Evolutionary conservation across 2,113 vertebrate genomes (phyloP).

Genomic region (Oreochromis niloticus): DNA sequence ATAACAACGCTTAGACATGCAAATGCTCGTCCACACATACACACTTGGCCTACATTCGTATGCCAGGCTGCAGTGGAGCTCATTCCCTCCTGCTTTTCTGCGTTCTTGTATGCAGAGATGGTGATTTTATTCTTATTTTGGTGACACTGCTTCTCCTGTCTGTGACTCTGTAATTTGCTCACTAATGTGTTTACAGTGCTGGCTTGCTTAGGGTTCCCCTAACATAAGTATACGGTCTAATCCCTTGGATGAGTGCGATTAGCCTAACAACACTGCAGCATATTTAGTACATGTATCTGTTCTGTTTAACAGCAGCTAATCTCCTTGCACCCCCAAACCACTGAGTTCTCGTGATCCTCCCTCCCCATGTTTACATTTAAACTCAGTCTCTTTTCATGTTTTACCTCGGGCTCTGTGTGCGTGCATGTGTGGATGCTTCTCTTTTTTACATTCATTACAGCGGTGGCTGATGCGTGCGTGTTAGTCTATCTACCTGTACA

Average conservation of each 20-base stretch:
- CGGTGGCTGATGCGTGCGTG: background rate
- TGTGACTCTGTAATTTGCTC: slow-evolving; percentile 1
- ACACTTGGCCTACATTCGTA: slow-evolving; percentile 1
- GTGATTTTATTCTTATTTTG: background rate
- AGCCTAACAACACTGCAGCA: slow-evolving; percentile 49
- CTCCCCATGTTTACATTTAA: slow-evolving; percentile 40
- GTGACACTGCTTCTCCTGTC: slow-evolving; percentile 2
- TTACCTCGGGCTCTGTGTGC: slow-evolving; percentile 4
- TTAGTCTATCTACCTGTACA: background rate
- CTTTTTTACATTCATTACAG: background rate
- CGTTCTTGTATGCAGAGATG: background rate
- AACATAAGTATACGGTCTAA: slow-evolving; percentile 49
- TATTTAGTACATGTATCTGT: slow-evolving; percentile 55
- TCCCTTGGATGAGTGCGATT: slow-evolving; percentile 59
- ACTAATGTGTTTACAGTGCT: slow-evolving; percentile 16
- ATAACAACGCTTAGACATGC: background rate
- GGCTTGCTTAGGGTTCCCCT: slow-evolving; percentile 15
- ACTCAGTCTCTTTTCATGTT: slow-evolving; percentile 32
- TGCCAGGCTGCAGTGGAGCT: background rate
- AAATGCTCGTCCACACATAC: background rate
- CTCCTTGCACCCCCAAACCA: slow-evolving; percentile 46
- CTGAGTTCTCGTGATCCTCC: slow-evolving; percentile 46
- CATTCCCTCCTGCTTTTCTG: background rate
- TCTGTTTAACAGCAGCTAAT: slow-evolving; percentile 63
- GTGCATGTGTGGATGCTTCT: background rate